Conservation (phyloP, 2,888 invertebrate species). For the Embidobia sp. region DNA sequence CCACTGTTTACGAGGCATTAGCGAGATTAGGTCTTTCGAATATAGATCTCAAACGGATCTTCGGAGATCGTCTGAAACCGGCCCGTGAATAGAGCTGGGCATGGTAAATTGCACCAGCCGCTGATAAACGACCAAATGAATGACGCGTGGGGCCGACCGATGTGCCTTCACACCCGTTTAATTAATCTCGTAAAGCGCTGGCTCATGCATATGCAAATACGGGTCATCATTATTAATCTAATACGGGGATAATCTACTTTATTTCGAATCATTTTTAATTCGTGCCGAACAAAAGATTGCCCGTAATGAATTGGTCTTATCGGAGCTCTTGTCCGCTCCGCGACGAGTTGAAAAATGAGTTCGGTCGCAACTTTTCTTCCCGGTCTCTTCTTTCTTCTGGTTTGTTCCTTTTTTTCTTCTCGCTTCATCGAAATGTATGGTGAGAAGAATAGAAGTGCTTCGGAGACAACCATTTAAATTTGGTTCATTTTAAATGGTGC, state of each 20-base stretch:
- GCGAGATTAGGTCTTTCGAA: slow-evolving; percentile 70
- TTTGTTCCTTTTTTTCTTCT: too few species aligned
- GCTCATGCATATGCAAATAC: slow-evolving; percentile 53
- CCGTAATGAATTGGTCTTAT: slow-evolving; percentile 1
- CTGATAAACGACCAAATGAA: slow-evolving; percentile 62
- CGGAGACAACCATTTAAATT: too few species aligned
- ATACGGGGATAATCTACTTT: slow-evolving; percentile 40
- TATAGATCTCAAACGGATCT: slow-evolving; percentile 69
- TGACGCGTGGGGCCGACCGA: slow-evolving; percentile 50
- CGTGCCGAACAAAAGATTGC: slow-evolving; percentile 4
- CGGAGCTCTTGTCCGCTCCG: too few species aligned
- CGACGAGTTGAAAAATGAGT: too few species aligned
- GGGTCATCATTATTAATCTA: slow-evolving; percentile 52
- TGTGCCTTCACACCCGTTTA: slow-evolving; percentile 60
- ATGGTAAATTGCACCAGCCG: slow-evolving; percentile 46
- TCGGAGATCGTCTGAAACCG: slow-evolving; percentile 63
- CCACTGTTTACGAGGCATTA: slow-evolving; percentile 74
- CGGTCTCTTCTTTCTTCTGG: too few species aligned
- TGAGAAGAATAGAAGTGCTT: too few species aligned
- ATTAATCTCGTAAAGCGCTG: slow-evolving; percentile 56
- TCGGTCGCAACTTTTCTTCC: too few species aligned
- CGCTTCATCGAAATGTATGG: too few species aligned
- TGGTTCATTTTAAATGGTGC: too few species aligned
- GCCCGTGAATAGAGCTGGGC: slow-evolving; percentile 56
- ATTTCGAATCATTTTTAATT: slow-evolving; percentile 46